Evolutionary conservation across 2,797 vertebrate genomes (phyloP).

Genomic region (Apodemus agrarius): DNA sequence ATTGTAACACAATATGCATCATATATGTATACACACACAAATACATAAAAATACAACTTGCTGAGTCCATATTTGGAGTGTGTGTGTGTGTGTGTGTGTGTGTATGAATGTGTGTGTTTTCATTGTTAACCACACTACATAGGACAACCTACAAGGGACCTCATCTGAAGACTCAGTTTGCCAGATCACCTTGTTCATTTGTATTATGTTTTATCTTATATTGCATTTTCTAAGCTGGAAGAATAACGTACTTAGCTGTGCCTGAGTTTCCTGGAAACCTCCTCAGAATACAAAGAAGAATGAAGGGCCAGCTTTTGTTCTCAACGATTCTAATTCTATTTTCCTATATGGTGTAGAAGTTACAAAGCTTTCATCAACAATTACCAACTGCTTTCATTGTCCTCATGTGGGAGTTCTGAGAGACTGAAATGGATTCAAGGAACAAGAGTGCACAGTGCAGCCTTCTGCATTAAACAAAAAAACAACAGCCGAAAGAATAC

Average conservation of each 20-base stretch:
- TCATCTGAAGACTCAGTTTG: constrained; percentile 3
- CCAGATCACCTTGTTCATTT: constrained; percentile 47
- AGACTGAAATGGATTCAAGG: constrained; percentile 68
- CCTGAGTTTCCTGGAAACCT: constrained; percentile 35
- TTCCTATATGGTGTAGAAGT: constrained; percentile 45
- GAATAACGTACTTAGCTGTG: constrained; percentile 32
- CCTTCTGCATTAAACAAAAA: constrained; percentile 69
- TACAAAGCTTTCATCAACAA: constrained; percentile 71
- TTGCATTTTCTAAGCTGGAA: background rate
- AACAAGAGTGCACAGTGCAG: constrained; percentile 39
- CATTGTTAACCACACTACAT: background rate
- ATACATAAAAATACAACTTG: background rate
- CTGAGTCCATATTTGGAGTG: background rate
- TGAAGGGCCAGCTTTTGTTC: constrained; percentile 63
- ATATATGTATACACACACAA: no score
- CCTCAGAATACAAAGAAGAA: constrained; percentile 52
- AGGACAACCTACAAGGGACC: background rate
- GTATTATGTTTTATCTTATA: constrained; percentile 18
- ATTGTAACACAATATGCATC: background rate
- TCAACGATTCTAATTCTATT: constrained; percentile 54
- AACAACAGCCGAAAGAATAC: constrained; percentile 51
- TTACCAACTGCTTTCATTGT: constrained; percentile 66
- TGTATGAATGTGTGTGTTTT: background rate
- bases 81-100: background rate
- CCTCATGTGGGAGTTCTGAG: constrained; percentile 62